These are phyloP conservation scores for Phoeniculus purpureus DNA, from an alignment of 2,797 vertebrate genomes.

Conservation along the genomic window DNA sequence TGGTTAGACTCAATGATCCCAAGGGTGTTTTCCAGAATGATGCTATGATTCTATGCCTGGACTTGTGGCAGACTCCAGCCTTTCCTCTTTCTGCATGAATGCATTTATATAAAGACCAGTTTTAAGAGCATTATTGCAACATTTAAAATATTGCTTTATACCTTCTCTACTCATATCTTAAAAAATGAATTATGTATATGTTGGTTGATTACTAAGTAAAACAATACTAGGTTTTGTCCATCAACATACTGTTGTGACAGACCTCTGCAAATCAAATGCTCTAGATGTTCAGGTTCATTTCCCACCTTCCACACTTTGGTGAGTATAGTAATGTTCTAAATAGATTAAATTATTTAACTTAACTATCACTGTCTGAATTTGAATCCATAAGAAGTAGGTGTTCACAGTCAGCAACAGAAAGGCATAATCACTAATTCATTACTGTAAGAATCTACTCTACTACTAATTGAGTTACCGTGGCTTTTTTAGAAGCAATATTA, in stretches of 20 bases:
- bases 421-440: conserved; percentile 41
- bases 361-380: not conserved
- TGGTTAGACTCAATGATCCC: too few relatives aligned
- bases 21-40: too few relatives aligned
- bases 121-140: not conserved
- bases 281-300: not conserved
- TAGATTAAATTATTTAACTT: conserved; percentile 14
- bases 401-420: conserved; percentile 7
- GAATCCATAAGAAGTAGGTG: not conserved
- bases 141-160: not conserved
- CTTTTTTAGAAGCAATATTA: conserved; percentile 26
- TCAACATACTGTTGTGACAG: not conserved
- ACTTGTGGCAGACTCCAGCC: not conserved
- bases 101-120: not conserved
- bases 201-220: not conserved
- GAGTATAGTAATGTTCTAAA: not conserved
- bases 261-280: not conserved
- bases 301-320: not conserved
- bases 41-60: too few relatives aligned
- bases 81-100: not conserved
- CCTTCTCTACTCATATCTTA: not conserved
- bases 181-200: not conserved
- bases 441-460: conserved; percentile 17
- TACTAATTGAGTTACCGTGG: conserved; percentile 25
- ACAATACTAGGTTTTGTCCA: not conserved